Base-by-base conservation (phyloP, 2,113 vertebrate species). In the Paracanthobrama guichenoti region DNA sequence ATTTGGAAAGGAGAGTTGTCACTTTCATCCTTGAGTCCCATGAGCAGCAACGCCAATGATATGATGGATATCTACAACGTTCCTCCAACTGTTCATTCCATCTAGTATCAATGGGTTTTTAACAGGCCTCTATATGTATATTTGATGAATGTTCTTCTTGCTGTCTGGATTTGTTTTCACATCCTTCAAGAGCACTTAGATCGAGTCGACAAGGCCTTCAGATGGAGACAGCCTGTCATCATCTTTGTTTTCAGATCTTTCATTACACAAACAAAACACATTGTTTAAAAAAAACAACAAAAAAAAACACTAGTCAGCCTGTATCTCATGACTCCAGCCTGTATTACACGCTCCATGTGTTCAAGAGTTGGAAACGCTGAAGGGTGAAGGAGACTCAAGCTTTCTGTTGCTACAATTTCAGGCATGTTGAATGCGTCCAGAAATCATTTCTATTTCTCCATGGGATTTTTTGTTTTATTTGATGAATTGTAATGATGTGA, bases 161-260 rank as follows among this genome's bases (percentile, higher is more conserved):
- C 85, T 62, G 11, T 26, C 83, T 66, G 64, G 55, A 79, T 89
- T 90, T 88, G 81, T 88, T 89, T 89, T 82, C 24, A 67, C 73
- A 77, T 22, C 55, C 35, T 86, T 26, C 57, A 48, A 57, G 48
- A 73, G 48, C 9, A 62, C 88, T 85, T 46, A 79, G 79, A 82
- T 84, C 71, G 59, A 22, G 80, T 28, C 39, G 72, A 35, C 31
- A 59, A 71, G 60, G 80, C 3, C 39, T 83, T 14, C 22, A 85
- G 66, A 71, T 73, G 6, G 39, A 67, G 46, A 46, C 64, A 64
- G 42, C 44, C 48, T 71, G 50, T 55, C 64, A 20, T 55, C 69
- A 53, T 44, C 46, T 81, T 79, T 50, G 79, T 44, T n/a, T 82
- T 78, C 73, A 71, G 44, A 72, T 35, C 35, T 84, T 75, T 62